phyloP scores from a whole-genome alignment of 2,113 vertebrate genomes.

The Thunnus thynnus region DNA sequence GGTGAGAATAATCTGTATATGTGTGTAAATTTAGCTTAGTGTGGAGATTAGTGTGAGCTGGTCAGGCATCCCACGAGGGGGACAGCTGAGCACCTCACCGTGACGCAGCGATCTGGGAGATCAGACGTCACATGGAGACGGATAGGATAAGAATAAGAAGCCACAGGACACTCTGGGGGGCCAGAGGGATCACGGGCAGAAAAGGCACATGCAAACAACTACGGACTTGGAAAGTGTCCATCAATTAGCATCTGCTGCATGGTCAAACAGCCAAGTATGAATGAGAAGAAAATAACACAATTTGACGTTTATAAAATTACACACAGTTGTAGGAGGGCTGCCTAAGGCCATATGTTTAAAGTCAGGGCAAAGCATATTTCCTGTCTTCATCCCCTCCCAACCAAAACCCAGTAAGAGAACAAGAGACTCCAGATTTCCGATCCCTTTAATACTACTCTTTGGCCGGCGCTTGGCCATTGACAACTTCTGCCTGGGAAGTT shows the following conservation, averaged over 20 bases:
- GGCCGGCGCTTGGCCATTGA: conserved; percentile 25
- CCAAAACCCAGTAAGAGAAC: not conserved
- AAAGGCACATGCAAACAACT: not conserved
- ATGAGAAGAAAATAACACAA: not conserved
- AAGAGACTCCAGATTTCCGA: not conserved
- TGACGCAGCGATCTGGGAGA: conserved; percentile 67
- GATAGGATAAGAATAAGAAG: conserved; percentile 58
- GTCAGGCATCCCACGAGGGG: conserved; percentile 56
- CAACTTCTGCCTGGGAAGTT: conserved; percentile 39
- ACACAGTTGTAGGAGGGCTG: not conserved
- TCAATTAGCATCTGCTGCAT: not conserved
- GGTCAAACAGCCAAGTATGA: not conserved
- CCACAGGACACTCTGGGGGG: conserved; percentile 34
- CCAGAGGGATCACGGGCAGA: not conserved
- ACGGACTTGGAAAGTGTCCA: not conserved
- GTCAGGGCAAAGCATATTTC: not conserved
- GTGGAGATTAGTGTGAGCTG: conserved; percentile 74
- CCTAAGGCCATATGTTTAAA: not conserved
- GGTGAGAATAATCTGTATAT: conserved; percentile 58
- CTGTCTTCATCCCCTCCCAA: not conserved
- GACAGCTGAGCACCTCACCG: conserved; percentile 70
- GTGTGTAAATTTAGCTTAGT: conserved; percentile 69
- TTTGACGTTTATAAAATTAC: not conserved
- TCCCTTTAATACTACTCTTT: conserved; percentile 37
- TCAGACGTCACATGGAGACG: conserved; percentile 77